Conservation (phyloP, 2,113 vertebrate genomes). For the Bubalus kerabau region DNA sequence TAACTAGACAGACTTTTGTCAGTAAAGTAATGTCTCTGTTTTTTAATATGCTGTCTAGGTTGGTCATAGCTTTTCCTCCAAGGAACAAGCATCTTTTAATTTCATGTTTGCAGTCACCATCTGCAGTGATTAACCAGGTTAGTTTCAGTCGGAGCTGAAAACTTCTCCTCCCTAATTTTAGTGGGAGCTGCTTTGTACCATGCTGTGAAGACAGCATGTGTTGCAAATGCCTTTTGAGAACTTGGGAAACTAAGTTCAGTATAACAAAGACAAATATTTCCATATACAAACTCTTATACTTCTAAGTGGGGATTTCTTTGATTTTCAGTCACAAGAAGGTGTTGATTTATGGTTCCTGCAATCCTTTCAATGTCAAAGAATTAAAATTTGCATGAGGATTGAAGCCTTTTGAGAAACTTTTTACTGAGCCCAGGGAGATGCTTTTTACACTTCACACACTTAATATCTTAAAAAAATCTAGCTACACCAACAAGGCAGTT, state of each 20-base stretch:
- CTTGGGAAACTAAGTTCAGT: background rate
- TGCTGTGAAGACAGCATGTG: background rate
- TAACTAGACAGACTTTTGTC: background rate
- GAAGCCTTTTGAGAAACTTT: background rate
- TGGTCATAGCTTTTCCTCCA: background rate
- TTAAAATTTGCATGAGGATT: background rate
- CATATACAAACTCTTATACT: background rate
- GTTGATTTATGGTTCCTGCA: background rate
- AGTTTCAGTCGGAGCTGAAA: background rate
- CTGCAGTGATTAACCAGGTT: background rate
- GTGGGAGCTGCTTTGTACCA: background rate
- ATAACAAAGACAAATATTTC: background rate
- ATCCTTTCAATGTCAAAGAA: background rate
- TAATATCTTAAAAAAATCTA: background rate
- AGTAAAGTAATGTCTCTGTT: background rate
- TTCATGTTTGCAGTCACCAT: background rate
- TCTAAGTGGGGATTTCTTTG: background rate
- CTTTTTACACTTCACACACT: background rate
- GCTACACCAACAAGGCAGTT: background rate
- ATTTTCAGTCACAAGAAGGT: background rate
- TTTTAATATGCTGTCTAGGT: background rate
- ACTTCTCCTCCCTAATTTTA: background rate
- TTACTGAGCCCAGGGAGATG: background rate
- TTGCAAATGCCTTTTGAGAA: background rate
- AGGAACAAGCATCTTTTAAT: background rate